Conservation (phyloP, 2,888 invertebrate genomes). For the Eristalis tenax region DNA sequence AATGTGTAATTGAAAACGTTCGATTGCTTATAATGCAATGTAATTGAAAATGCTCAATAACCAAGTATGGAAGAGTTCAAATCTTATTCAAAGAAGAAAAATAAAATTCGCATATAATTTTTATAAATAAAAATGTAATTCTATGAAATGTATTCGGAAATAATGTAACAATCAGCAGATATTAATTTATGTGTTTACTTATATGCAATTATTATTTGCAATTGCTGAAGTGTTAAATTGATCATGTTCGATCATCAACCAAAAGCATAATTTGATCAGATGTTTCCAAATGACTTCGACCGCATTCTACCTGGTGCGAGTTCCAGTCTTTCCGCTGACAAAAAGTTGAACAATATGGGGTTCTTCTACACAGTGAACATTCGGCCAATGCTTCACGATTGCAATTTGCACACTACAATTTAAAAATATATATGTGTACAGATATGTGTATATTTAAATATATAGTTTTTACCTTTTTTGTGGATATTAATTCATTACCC, state of each 20-base stretch:
- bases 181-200: neutral
- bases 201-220: neutral
- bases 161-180: neutral
- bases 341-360: slow-evolving; percentile 94
- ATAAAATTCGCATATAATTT: neutral
- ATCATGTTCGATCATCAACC: slow-evolving; percentile 86
- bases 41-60: too few relatives aligned
- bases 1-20: too few relatives aligned
- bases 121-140: neutral
- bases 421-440: neutral
- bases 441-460: neutral
- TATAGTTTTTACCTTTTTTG: slow-evolving; percentile 85
- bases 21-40: too few relatives aligned
- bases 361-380: slow-evolving; percentile 92
- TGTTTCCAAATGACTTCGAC: slow-evolving; percentile 86
- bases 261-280: slow-evolving; percentile 93
- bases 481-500: slow-evolving; percentile 84
- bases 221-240: neutral
- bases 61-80: neutral
- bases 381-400: slow-evolving; percentile 93
- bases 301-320: slow-evolving; percentile 92
- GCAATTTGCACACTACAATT: slow-evolving; percentile 91
- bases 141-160: neutral
- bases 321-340: slow-evolving; percentile 96
- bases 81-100: neutral